Conservation (phyloP, 1,140 invertebrate species). For the Rhizoglyphus robini region DNA sequence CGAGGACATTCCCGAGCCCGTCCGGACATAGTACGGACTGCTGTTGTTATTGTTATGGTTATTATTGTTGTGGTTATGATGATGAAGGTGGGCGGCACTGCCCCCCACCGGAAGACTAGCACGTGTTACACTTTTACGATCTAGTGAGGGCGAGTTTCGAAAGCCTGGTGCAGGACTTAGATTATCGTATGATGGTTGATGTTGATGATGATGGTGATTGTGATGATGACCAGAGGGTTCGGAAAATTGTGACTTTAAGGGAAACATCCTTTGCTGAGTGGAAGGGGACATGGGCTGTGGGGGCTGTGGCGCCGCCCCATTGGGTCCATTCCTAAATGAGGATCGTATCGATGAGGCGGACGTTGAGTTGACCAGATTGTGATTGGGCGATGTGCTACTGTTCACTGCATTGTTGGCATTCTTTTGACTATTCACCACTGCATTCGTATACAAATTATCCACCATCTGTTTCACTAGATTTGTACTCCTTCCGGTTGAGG, state of each 20-base stretch:
- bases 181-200: background rate
- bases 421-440: background rate
- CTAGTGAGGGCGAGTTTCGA: background rate
- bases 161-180: background rate
- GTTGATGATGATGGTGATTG: background rate
- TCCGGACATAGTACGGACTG: no score
- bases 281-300: background rate
- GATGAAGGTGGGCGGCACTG: background rate
- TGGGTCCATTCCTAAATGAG: background rate
- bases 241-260: background rate
- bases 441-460: background rate
- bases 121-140: background rate
- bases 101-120: background rate
- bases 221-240: background rate
- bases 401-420: background rate
- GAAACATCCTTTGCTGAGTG: background rate
- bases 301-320: background rate
- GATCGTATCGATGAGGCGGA: background rate
- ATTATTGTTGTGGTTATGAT: no score
- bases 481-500: background rate
- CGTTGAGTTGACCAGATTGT: background rate
- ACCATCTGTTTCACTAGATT: background rate
- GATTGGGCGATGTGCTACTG: background rate
- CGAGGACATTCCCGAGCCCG: conserved; percentile 1
- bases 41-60: background rate